Evolutionary conservation across 2,797 vertebrate species (phyloP).

Genomic region (Pangasius sanitwongsei): DNA sequence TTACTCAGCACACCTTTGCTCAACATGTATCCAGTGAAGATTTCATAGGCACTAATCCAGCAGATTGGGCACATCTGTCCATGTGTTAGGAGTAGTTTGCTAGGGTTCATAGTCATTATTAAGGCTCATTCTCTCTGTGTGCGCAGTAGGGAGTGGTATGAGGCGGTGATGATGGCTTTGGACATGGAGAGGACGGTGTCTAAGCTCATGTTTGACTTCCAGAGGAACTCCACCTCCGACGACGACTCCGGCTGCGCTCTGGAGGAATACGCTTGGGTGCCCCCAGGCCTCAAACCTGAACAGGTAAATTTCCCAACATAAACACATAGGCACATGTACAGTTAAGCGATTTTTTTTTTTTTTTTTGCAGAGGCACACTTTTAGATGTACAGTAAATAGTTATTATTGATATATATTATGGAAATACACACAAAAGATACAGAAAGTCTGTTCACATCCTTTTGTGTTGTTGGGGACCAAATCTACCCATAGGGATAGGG

Average conservation of each 20-base stretch:
- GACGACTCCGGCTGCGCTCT: slow-evolving; percentile 96
- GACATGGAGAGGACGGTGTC: slow-evolving; percentile 99
- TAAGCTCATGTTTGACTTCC: slow-evolving; percentile 99
- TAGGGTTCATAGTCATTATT: slow-evolving; percentile 7
- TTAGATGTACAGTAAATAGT: neutral
- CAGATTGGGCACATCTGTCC: slow-evolving; percentile 28
- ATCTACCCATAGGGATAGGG: neutral
- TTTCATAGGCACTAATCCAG: slow-evolving; percentile 32
- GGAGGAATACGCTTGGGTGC: slow-evolving; percentile 96
- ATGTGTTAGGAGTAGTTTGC: neutral
- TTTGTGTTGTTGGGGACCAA: neutral
- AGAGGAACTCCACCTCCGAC: slow-evolving; percentile 97
- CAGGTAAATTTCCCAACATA: slow-evolving; percentile 78
- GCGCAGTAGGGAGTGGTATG: slow-evolving; percentile 68
- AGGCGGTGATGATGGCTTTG: slow-evolving; percentile 92
- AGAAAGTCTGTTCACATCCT: neutral
- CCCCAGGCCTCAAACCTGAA: slow-evolving; percentile 93
- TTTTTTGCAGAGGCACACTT: neutral
- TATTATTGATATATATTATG: neutral
- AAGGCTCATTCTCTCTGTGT: slow-evolving; percentile 35
- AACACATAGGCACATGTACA: neutral
- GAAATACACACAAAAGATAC: too few relatives aligned
- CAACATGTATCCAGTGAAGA: slow-evolving; percentile 10
- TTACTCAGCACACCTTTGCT: slow-evolving; percentile 15
- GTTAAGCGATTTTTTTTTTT: too few relatives aligned